Conservation (phyloP, 2,113 vertebrate species). For the Equus quagga region DNA sequence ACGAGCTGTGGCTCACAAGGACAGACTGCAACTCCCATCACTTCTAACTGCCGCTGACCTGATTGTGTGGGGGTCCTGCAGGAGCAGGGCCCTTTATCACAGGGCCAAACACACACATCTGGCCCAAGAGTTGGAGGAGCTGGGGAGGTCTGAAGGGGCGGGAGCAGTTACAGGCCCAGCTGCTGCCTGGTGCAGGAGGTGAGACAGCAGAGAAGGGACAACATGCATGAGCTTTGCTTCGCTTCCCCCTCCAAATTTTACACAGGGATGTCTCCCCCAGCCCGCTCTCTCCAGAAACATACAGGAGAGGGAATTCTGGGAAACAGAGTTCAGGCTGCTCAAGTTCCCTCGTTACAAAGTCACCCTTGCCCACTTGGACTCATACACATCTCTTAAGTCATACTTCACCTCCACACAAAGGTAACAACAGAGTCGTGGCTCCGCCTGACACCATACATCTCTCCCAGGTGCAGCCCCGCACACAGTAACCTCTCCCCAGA, state of each 20-base stretch:
- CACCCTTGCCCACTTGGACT: not conserved
- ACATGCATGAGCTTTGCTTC: not conserved
- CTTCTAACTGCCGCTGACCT: not conserved
- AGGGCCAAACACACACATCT: not conserved
- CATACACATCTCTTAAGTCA: not conserved
- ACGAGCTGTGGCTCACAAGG: not conserved
- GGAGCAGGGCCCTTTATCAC: not conserved
- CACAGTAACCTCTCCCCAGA: not conserved
- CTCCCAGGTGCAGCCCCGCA: not conserved
- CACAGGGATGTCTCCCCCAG: not conserved
- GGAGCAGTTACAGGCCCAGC: not conserved
- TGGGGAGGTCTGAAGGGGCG: not conserved
- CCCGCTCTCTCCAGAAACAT: not conserved
- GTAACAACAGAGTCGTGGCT: not conserved
- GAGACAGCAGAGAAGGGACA: not conserved
- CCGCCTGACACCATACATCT: not conserved
- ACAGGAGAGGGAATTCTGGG: not conserved
- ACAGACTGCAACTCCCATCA: not conserved
- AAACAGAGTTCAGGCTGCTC: not conserved
- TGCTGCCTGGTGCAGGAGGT: not conserved
- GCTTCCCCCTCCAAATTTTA: not conserved
- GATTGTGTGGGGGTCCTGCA: not conserved
- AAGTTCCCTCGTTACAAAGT: not conserved
- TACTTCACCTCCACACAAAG: not conserved
- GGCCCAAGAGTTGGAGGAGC: not conserved